phyloP scores from a whole-genome alignment of 2,113 vertebrate species.

The Phrynosoma platyrhinos region DNA sequence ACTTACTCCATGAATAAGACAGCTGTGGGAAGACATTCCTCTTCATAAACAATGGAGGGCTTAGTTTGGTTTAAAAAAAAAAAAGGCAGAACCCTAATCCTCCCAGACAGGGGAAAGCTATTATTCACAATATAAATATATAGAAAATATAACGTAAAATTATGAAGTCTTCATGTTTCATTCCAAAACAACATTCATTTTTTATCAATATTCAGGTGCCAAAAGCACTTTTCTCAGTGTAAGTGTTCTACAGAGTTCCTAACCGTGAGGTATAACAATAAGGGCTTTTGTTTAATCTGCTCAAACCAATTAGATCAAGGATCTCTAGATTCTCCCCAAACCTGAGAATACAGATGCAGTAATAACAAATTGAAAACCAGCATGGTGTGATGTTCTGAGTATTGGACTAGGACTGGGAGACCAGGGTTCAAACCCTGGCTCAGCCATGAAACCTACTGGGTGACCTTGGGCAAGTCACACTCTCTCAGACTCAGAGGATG shows the following conservation, averaged over 20 bases:
- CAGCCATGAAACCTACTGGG: too few species aligned
- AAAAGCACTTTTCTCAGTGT: neutral
- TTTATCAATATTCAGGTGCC: neutral
- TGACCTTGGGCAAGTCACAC: too few species aligned
- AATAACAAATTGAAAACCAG: neutral
- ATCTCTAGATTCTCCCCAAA: too few species aligned
- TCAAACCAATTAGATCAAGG: neutral
- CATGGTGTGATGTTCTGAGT: too few species aligned
- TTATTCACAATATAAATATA: neutral
- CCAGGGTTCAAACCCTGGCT: too few species aligned
- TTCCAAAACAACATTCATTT: neutral
- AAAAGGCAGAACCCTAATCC: neutral
- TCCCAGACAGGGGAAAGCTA: neutral
- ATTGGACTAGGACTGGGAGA: too few species aligned
- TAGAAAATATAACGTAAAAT: neutral
- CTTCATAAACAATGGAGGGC: slow-evolving; percentile 10
- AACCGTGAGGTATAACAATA: neutral
- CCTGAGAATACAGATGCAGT: too few species aligned
- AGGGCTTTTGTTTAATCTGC: neutral
- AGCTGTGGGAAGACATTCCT: slow-evolving; percentile 25
- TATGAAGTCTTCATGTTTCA: neutral
- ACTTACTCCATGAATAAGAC: slow-evolving; percentile 9
- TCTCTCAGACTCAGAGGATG: too few species aligned
- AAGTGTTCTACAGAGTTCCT: neutral
- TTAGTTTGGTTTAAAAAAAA: neutral